Base-by-base conservation (phyloP, 2,113 vertebrate species). In the Cheirogaleus medius region DNA sequence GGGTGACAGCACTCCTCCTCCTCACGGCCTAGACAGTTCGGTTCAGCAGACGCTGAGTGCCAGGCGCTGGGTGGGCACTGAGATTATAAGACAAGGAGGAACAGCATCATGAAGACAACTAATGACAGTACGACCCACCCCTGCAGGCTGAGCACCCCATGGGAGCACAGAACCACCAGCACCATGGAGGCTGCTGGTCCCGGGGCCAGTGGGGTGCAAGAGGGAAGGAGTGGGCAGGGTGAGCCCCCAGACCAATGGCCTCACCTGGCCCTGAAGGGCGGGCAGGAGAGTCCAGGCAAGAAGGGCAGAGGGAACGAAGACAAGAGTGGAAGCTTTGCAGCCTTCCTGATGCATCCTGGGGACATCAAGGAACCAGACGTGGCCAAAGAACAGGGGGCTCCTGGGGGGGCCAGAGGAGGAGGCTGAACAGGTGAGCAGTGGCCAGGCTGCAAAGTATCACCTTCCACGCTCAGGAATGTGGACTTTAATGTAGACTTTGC, bases 71-170 rank as follows among this genome's bases (percentile, higher is more conserved):
- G 68, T 29, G 64, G 54, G 17, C 68, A 3, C 60, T 4, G 34
- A 68, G 49, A 32, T 13, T 37, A 1, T 1, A 47, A 73, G 73
- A 42, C 44, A 2, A 12, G 17, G n/a, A 78, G 37, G 27, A 42
- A n/a, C 52, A 8, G 39, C 9, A 10, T 56, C 66, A 0, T 12
- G 71, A 54, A 12, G 47, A 27, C 6, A 1, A 6, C 14, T 34
- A 6, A 0, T 4, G 29, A 21, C 2, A 10, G 44, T 11, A 13
- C 2, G 6, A 23, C 12, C 71, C 64, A 2, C 15, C 7, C 6
- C 27, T 32, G 42, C 54, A 64, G 0, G 0, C n/a, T 5, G 13
- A n/a, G n/a, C 44, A 69, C 20, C 0, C 44, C 54, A 0, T 0
- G 12, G 14, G 8, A 42, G 34, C 8, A 0, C 0, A 0, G 18